Evolutionary conservation across 2,888 invertebrate species (phyloP), one percentile per base, ranked within the genome.

Genomic region (Drosophila suboccidentalis): DNA sequence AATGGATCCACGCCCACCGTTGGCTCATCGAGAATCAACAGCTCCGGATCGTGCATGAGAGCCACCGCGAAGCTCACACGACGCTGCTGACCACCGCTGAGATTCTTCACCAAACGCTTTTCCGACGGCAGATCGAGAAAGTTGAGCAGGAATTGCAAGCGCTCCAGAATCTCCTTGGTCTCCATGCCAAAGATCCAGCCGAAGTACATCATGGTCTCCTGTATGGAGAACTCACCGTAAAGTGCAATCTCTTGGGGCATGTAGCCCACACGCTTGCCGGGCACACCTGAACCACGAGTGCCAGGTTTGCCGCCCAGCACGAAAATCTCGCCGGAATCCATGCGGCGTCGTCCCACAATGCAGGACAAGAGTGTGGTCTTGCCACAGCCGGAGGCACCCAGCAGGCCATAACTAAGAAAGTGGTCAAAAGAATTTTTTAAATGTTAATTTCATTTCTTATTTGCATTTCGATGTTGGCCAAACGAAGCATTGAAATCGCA

Each of bases 301-400:
- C 98, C 98, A 0, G 98, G 98, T 86, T 95, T 96, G 22, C 97
- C 97, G 0, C 98, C 98, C 58, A 98, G 94, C 39, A 98, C 98
- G 94, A 96, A 96, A 81, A 98, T 96, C 91, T 97, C 96, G 4
- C 98, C 98, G 2, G 95, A 95, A 93, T 98, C 97, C 57, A 98
- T 93, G 84, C 96, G 94, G 87, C 97, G 94, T 60, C 98, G 94
- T 4, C 98, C 98, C 22, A 98, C 97, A 89, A 98, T 97, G 93
- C 98, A 98, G 50, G 97, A 97, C 4, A 98, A 94, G 13, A 98
- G 94, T 0, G 98, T 98, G 3, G 98, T 98, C 93, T 98, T 98
- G n/a, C 98, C 98, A 92, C 98, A 98, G 36, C 98, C 98, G 70
- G 98, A 98, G 8, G 98, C 98, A 26, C 98, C 98, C 41, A 98